Conservation (phyloP, 2,888 invertebrate genomes). For the Plagiodera versicolora region DNA sequence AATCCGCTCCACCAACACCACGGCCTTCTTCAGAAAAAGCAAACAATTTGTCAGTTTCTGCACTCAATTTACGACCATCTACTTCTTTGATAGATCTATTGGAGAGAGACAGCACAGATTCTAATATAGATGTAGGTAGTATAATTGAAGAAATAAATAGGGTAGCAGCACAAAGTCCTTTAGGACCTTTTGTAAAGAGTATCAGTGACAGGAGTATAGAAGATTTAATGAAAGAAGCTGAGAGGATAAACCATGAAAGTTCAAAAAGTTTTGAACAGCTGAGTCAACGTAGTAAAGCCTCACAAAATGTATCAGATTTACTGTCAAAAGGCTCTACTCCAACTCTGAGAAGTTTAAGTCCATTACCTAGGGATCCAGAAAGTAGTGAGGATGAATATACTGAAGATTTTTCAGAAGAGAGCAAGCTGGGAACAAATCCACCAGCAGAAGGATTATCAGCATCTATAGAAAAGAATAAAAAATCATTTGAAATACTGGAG, state of each 20-base stretch:
- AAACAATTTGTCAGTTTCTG: constrained; percentile 34
- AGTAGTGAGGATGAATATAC: constrained; percentile 44
- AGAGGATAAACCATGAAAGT: constrained; percentile 56
- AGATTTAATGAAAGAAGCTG: constrained; percentile 63
- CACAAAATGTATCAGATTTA: constrained; percentile 50
- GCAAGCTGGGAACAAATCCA: constrained; percentile 35
- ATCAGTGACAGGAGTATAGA: constrained; percentile 60
- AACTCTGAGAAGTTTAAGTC: constrained; percentile 52
- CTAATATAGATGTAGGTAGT: constrained; percentile 66
- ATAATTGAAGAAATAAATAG: constrained; percentile 72
- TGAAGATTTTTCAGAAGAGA: constrained; percentile 49
- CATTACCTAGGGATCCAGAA: constrained; percentile 47
- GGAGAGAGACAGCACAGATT: constrained; percentile 48
- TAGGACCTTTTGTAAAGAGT: constrained; percentile 53
- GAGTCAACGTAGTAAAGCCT: constrained; percentile 52
- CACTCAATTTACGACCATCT: constrained; percentile 42
- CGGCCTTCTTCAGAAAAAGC: constrained; percentile 30
- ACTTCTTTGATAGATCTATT: constrained; percentile 50
- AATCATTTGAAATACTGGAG: neutral
- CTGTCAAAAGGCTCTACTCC: constrained; percentile 47
- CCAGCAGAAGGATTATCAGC: constrained; percentile 1
- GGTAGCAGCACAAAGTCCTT: constrained; percentile 53
- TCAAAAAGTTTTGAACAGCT: constrained; percentile 55
- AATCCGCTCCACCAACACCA: constrained; percentile 37
- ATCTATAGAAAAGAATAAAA: constrained; percentile 1